These are phyloP conservation scores for Acleris laterana DNA, from an alignment of 2,888 invertebrate genomes.

Conservation along the genomic window DNA sequence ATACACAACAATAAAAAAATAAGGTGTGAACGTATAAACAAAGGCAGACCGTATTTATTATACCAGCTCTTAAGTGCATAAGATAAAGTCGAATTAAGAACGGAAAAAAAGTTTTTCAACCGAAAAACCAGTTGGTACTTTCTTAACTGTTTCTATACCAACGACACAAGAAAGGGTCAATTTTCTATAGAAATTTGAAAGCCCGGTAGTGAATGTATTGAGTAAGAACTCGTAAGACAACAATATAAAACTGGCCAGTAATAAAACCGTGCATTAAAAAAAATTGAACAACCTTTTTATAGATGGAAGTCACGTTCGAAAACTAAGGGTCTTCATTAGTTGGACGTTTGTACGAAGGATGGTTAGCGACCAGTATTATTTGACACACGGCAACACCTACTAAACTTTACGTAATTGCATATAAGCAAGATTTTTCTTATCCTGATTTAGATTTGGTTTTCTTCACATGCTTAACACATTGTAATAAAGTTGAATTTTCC, in stretches of 20 bases:
- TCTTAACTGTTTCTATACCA: not conserved
- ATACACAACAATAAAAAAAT: conserved; percentile 32
- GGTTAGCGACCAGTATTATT: no score
- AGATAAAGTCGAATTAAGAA: conserved; percentile 25
- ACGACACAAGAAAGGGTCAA: no score
- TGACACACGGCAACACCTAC: no score
- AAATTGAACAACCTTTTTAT: conserved; percentile 10
- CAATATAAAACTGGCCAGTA: conserved; percentile 37
- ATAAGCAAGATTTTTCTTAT: no score
- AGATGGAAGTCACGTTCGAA: no score
- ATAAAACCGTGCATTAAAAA: conserved; percentile 30
- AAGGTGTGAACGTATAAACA: conserved; percentile 32
- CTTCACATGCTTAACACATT: no score
- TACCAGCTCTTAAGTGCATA: not conserved
- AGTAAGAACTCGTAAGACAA: conserved; percentile 37
- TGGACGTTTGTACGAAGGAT: no score
- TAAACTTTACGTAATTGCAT: no score
- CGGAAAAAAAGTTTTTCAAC: not conserved
- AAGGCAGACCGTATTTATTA: not conserved
- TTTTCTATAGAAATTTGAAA: no score
- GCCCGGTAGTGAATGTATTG: not conserved
- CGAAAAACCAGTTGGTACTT: not conserved
- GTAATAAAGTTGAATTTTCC: no score
- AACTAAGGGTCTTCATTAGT: no score
- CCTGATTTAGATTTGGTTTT: no score